phyloP scores from a whole-genome alignment of 2,888 invertebrate species.

The Cancer borealis region DNA sequence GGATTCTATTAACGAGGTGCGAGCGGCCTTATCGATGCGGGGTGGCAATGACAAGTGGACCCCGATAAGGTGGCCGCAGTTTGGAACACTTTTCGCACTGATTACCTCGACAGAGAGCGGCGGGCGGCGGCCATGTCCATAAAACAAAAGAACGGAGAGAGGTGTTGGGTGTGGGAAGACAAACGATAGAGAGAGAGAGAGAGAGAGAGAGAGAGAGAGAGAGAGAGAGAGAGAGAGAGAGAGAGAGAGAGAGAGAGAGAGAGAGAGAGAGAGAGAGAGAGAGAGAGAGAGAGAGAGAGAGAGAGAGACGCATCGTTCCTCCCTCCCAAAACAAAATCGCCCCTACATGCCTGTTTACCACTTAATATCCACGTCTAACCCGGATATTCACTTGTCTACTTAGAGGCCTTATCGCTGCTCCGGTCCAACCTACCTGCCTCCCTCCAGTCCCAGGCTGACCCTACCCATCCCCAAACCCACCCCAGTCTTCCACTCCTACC shows the following conservation, averaged over 20 bases:
- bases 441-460: background rate
- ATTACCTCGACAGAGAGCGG: background rate
- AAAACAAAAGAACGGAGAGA: background rate
- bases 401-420: conserved; percentile 25
- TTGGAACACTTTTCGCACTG: conserved; percentile 23
- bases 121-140: background rate
- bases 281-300: conserved; percentile 32
- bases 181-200: conserved; percentile 17
- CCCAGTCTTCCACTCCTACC: background rate
- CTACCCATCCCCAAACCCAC: background rate
- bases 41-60: conserved; percentile 24
- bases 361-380: conserved; percentile 45
- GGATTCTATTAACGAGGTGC: conserved; percentile 24
- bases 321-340: conserved; percentile 15
- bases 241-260: conserved; percentile 34
- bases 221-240: conserved; percentile 32
- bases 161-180: background rate
- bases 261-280: conserved; percentile 28
- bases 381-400: conserved; percentile 45
- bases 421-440: conserved; percentile 40
- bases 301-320: background rate
- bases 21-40: conserved; percentile 2
- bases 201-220: conserved; percentile 33
- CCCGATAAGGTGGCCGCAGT: background rate
- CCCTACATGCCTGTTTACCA: conserved; percentile 45